Base-by-base conservation (phyloP, 2,888 invertebrate genomes). In the Diaphora mendica region DNA sequence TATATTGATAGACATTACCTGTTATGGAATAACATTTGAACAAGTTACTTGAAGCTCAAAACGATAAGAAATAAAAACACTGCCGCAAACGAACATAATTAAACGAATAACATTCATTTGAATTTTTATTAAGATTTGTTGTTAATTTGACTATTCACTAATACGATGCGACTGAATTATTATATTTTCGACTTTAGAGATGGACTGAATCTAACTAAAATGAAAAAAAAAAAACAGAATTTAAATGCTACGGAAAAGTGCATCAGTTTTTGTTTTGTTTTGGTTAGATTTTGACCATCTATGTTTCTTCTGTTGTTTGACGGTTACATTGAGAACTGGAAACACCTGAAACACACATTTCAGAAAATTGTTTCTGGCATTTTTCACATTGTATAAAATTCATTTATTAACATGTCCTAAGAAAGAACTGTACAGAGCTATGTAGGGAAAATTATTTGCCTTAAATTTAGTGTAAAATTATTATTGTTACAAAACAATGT, bases 401-500 rank as follows among this genome's bases (percentile, higher is more conserved):
- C 35, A 64, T 48, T 48, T 23, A 64, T 35, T 64, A 35, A 64
- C 17, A 39, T 65, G 35, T 65, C 39, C 13, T 11, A 39, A 39
- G 39, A 35, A 35, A 65, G 68, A 64, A 68, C 42, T 71, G 65
- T 74, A 70, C 66, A 70, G 48, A 62, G 66, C 44, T 71, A 65
- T 65, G 51, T 64, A 74, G 55, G 76, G 59, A 82, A 77, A 76
- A 74, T 82, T 76, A 75, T 84, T 81, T 81, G 77, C 77, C 83
- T 81, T 79, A 76, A 70, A 64, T 75, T 55, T 77, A 82, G 85
- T 79, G 77, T 75, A 66, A 77, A 77, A 70, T 72, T 78, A 82
- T 80, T 73, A 80, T 83, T 84, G 83, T 84, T 83, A 80, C 75
- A 80, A 83, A 80, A 83, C 81, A 83, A 81, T 86, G 88, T 90